These are phyloP conservation scores for Fringilla coelebs DNA, from an alignment of 2,797 vertebrate genomes.

Conservation along the genomic window DNA sequence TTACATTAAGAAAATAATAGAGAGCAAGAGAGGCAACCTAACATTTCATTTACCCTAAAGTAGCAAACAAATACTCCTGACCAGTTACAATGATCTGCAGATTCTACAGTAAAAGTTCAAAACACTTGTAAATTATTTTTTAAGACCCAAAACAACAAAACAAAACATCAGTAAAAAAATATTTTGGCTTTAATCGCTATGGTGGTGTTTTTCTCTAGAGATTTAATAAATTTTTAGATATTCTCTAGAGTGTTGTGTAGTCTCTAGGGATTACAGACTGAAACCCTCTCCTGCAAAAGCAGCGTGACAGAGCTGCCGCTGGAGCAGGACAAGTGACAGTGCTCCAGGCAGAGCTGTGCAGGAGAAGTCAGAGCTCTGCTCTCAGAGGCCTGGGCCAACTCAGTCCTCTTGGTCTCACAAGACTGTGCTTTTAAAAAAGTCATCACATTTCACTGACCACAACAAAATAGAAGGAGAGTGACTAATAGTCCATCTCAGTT, in stretches of 20 bases:
- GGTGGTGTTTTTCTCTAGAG: neutral
- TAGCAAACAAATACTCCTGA: neutral
- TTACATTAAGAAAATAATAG: neutral
- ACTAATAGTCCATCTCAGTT: neutral
- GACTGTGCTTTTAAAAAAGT: neutral
- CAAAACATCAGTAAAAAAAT: neutral
- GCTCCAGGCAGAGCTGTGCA: neutral
- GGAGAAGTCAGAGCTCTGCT: neutral
- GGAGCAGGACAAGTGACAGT: neutral
- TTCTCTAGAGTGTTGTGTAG: neutral
- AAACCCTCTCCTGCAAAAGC: neutral
- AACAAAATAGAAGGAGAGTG: neutral
- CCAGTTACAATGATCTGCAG: neutral
- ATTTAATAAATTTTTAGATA: neutral
- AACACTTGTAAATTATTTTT: neutral
- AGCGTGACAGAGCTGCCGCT: fast-evolving
- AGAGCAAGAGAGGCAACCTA: neutral
- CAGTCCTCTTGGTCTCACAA: neutral
- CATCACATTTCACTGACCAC: neutral
- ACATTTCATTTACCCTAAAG: neutral
- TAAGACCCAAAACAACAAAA: neutral
- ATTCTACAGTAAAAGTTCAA: neutral
- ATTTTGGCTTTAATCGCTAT: neutral
- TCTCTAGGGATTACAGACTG: neutral
- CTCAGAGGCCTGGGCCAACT: neutral